Percentiles rank a stretch among this genome's conserved stretches.
Conservation (phyloP, 2,888 invertebrate genomes). For the Melanotus villosus region DNA sequence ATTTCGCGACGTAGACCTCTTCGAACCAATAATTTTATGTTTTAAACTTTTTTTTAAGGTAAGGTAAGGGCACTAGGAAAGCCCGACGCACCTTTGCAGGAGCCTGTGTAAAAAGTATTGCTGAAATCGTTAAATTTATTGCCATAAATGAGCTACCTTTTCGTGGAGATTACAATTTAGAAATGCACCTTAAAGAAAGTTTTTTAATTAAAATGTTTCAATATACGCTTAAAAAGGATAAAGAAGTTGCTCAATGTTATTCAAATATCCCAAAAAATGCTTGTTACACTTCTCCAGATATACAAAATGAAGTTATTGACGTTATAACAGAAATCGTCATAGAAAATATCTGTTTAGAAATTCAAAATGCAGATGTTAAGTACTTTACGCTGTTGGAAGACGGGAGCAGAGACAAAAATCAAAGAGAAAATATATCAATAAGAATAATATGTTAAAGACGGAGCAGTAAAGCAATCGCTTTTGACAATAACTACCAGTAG, state of each 20-base stretch:
- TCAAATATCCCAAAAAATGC: conserved; percentile 8
- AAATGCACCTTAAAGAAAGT: conserved; percentile 20
- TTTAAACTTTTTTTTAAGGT: too few relatives aligned
- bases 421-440: conserved; percentile 10
- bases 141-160: conserved; percentile 29
- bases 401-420: conserved; percentile 7
- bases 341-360: neutral
- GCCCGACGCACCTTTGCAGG: too few relatives aligned
- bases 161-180: conserved; percentile 29
- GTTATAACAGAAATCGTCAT: conserved; percentile 7
- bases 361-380: neutral
- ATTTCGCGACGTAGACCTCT: too few relatives aligned
- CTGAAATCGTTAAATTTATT: conserved; percentile 33
- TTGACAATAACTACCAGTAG: neutral
- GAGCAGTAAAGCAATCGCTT: neutral
- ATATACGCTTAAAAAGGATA: conserved; percentile 32
- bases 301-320: conserved; percentile 16
- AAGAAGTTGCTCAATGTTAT: neutral
- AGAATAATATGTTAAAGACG: conserved; percentile 9
- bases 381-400: conserved; percentile 15
- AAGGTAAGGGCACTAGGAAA: too few relatives aligned
- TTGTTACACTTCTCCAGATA: conserved; percentile 7
- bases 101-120: conserved; percentile 40
- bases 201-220: conserved; percentile 34
- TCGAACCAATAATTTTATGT: too few relatives aligned